A percentile compares a stretch with the other conserved stretches of the same genome.
Evolutionary conservation across 2,888 invertebrate species (phyloP).

Genomic region (Tricholauxania praeusta): DNA sequence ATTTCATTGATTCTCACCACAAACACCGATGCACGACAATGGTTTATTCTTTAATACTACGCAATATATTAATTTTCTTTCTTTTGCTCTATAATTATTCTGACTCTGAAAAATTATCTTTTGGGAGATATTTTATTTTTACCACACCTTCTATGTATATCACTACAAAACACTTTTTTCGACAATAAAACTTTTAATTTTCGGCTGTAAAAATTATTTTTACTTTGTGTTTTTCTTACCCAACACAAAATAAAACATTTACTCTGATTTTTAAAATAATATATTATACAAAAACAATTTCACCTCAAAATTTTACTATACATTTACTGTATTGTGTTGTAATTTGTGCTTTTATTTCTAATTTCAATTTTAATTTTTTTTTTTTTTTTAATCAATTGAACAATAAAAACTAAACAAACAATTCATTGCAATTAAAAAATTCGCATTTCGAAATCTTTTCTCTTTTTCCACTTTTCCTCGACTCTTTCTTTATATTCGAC

Average conservation of each 20-base stretch:
- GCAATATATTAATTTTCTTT: slow-evolving; percentile 31
- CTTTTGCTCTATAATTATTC: slow-evolving; percentile 11
- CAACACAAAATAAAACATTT: no score
- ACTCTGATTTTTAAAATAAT: no score
- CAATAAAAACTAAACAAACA: slow-evolving; percentile 27
- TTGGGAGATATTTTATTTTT: not conserved
- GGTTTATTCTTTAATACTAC: not conserved
- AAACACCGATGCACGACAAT: not conserved
- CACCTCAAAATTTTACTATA: slow-evolving; percentile 10
- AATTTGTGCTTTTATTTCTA: slow-evolving; percentile 1
- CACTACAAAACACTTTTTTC: no score
- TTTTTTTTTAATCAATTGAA: slow-evolving; percentile 19
- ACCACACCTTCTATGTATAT: no score
- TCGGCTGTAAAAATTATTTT: no score
- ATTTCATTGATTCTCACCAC: slow-evolving; percentile 22
- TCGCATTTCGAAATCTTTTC: slow-evolving; percentile 33
- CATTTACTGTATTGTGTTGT: slow-evolving; percentile 19
- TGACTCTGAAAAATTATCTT: no score
- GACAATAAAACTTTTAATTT: no score
- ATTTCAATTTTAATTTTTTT: not conserved
- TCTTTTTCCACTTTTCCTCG: slow-evolving; percentile 18
- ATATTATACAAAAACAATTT: no score
- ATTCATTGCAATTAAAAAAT: slow-evolving; percentile 27
- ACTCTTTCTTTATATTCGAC: slow-evolving; percentile 14
- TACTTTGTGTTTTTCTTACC: no score